Base-by-base conservation (phyloP, 2,888 invertebrate genomes). In the Cenopis cana region DNA sequence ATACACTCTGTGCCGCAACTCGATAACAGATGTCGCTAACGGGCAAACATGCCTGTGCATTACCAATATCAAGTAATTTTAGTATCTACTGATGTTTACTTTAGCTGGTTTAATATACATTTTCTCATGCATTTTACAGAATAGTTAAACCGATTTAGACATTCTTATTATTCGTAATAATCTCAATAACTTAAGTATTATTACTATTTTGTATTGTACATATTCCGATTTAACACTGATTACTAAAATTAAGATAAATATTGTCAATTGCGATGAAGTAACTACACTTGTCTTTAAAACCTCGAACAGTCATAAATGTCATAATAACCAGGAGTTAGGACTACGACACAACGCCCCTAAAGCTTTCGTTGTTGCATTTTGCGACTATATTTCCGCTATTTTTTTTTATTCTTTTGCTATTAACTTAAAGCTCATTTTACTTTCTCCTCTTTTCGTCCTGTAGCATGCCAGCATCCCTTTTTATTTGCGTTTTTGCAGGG, bases 401-500 rank as follows among this genome's bases (percentile, higher is more conserved):
- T 54, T 60, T 59, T 50, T 20, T n/a, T 46, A 41, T 68, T 65
- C 60, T 67, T 69, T 69, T 67, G 71, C 71, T 67, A 61, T 61
- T 66, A 54, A 71, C 61, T 71, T 65, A 24, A 4, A 75, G 77
- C 75, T 77, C 66, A 50, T 55, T 71, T 59, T 73, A 60, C 38
- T 67, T 64, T 72, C 66, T 36, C 66, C 65, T 52, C 24, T 54
- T 65, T 69, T 56, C 62, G 36, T 60, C 87, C 87, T 84, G 86
- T 89, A 90, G 92, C 91, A 92, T 93, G 92, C 88, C 82, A 81
- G 86, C 88, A 84, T 87, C 85, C 86, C 70, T 65, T 76, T 73
- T 84, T 89, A 82, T 87, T 86, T 89, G 92, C 88, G 90, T 86
- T 90, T 87, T 90, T 93, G 78, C 93, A 93, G 94, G 94, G 93